Evolutionary conservation across 1,140 invertebrate species (phyloP).

Genomic region (Doryteuthis pealeii): DNA sequence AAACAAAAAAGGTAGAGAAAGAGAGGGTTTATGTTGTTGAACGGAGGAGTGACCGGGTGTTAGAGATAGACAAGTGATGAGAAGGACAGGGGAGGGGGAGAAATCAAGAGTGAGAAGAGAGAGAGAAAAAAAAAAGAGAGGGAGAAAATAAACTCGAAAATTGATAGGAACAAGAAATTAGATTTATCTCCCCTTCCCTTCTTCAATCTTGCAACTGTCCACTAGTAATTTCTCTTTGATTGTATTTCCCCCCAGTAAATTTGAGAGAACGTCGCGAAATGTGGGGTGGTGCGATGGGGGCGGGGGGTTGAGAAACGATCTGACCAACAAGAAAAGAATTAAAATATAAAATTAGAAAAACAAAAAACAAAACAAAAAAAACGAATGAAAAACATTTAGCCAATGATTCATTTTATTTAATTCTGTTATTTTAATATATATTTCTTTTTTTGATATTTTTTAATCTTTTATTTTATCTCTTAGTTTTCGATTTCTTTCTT

Average conservation of each 20-base stretch:
- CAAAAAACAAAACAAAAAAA: background rate
- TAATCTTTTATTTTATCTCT: too few relatives aligned
- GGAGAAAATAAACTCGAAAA: constrained; percentile 22
- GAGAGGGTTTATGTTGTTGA: background rate
- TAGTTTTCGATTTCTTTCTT: too few relatives aligned
- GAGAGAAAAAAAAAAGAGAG: constrained; percentile 39
- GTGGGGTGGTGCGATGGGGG: constrained; percentile 18
- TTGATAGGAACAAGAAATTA: constrained; percentile 20
- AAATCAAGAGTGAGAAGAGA: constrained; percentile 28
- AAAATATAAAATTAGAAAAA: background rate
- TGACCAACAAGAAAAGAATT: too few relatives aligned
- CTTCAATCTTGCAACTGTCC: too few relatives aligned
- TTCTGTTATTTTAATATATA: too few relatives aligned
- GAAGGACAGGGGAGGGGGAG: constrained; percentile 33
- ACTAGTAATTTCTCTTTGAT: too few relatives aligned
- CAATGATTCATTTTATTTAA: too few relatives aligned
- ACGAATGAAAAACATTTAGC: constrained; percentile 38
- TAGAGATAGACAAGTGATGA: constrained; percentile 6
- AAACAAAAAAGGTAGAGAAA: background rate
- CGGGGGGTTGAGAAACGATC: too few relatives aligned
- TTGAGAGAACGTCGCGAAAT: constrained; percentile 19
- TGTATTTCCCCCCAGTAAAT: too few relatives aligned
- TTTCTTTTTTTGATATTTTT: too few relatives aligned
- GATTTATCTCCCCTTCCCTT: too few relatives aligned
- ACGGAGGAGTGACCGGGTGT: background rate